These are phyloP conservation scores for Hartigia nigra DNA, from an alignment of 2,888 invertebrate genomes.

Conservation along the genomic window DNA sequence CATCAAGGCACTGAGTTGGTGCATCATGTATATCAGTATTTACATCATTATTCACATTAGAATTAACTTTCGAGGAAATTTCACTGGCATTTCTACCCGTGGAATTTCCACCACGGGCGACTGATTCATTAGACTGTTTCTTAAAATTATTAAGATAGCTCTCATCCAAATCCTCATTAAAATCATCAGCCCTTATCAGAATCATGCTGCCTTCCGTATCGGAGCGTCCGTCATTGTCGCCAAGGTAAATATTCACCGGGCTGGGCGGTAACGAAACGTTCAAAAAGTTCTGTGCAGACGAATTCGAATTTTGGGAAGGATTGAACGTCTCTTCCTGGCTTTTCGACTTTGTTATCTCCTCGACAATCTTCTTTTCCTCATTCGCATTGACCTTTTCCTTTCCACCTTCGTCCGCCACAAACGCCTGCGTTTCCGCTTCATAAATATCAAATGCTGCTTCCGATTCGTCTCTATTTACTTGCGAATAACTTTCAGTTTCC, in stretches of 20 bases:
- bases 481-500: slow-evolving; percentile 16
- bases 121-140: neutral
- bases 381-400: neutral
- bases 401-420: neutral
- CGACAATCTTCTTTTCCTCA: neutral
- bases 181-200: neutral
- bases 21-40: slow-evolving; percentile 9
- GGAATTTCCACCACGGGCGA: neutral
- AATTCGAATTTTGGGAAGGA: neutral
- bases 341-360: neutral
- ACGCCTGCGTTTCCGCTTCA: slow-evolving; percentile 9
- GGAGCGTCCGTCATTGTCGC: neutral
- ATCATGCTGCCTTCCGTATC: neutral
- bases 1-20: slow-evolving; percentile 15
- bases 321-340: neutral
- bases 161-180: neutral
- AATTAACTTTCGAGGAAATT: neutral
- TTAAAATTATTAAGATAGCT: neutral
- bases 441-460: slow-evolving; percentile 4
- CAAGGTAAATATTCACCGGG: neutral
- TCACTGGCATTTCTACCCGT: neutral
- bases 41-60: neutral
- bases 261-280: neutral
- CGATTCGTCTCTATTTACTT: neutral
- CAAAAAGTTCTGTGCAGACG: neutral